Evolutionary conservation across 2,797 vertebrate species (phyloP), one percentile per base, ranked within the genome.

Genomic region (Luscinia luscinia): DNA sequence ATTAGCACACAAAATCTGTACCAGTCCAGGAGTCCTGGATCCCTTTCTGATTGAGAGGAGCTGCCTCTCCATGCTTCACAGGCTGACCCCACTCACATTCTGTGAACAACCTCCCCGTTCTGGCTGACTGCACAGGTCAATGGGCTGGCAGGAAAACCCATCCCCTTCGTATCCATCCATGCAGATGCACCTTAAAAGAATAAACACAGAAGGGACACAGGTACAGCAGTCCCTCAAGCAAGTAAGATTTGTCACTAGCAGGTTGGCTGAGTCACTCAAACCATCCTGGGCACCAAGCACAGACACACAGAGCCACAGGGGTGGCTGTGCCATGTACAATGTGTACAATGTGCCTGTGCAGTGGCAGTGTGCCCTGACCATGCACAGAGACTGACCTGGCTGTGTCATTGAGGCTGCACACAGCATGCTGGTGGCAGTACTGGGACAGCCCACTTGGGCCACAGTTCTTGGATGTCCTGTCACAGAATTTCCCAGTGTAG

Each of bases 91-190:
- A 98, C 99, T 98, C 96, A 99, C 99, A 6, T 99, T 99, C 78
- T 94, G 80, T 9, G 99, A 97, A 61, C 99, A 99, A 54, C 98
- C 98, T 41, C 99, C 99, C 30, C 97, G 95, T 92, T 96, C 96
- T 45, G 97, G 97, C 80, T 96, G 98, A 63, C 97, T 97, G 92
- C 99, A 99, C 80, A 97, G 97, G 96, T 99, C 97, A 3, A 98
- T 95, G 58, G 97, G 97, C 34, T 96, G 86, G 92, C 99, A 99
- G 93, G 98, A 98, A 96, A 98, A 98, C 43, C 99, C 99, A 1
- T 99, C 98, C 1, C 99, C 99, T n/a, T 99, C 98, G 1, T 99
- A 99, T 67, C 99, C 99, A 73, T 98, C 96, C 32, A 88, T 88
- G 90, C 99, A 99, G 86, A 98, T 59, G 95, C 99, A 99, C 94